Base-by-base conservation (phyloP, 2,113 vertebrate species). In the Oncorhynchus tshawytscha region DNA sequence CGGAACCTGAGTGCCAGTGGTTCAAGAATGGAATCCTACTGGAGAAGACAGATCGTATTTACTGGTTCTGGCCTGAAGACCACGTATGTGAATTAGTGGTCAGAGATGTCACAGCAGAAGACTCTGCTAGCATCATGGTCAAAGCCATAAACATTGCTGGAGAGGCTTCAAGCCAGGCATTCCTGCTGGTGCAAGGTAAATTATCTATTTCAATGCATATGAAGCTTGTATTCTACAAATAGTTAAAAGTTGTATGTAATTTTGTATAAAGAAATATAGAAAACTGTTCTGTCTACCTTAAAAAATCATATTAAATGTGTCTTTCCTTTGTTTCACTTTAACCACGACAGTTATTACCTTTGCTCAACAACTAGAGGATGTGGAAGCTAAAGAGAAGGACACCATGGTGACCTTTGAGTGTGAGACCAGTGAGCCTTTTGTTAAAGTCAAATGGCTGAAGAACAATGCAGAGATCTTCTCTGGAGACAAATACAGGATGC, bases 21-120 rank as follows among this genome's bases (percentile, higher is more conserved):
- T 99, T 96, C 86, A 99, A 96, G 92, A 99, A 99, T 1, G 97
- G 98, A 7, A 89, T 99, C 13, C 94, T 95, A 76, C 94, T 99
- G 66, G 98, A 99, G 79, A 95, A 98, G 65, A 92, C 96, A 0
- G 97, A 99, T 22, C 93, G 96, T n/a, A 82, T 98, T 51, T 99
- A 98, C 87, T 99, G 98, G 98, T 99, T 93, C 85, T 99, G 98
- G 98, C 96, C 98, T 2, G 98, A 99, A 82, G 98, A 99, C 74
- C 95, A 98, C 15, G 93, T 99, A 5, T 99, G 98, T 3, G 97
- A 99, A 82, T 82, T 99, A 82, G 97, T 99, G 71, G 96, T 99
- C 78, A 94, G 93, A 91, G 95, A 99, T 60, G 97, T 98, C 74
- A 93, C 92, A 22, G 89, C 93, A 12, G 96, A 99, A 64, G 98